Base-by-base conservation (phyloP, 2,888 invertebrate species). In the Serrognathus titanus region DNA sequence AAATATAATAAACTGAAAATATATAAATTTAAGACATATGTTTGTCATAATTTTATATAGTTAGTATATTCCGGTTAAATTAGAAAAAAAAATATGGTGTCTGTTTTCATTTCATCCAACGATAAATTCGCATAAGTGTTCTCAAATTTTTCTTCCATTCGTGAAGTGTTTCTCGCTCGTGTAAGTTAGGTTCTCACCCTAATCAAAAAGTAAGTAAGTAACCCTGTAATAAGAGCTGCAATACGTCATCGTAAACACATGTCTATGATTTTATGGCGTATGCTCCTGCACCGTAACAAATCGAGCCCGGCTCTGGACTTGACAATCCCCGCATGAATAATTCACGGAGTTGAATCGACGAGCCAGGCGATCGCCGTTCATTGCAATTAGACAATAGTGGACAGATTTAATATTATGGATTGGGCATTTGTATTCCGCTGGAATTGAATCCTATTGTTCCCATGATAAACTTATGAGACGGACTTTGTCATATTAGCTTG, bases 321-420 rank as follows among this genome's bases (percentile, higher is more conserved):
- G 66, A 68, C 67, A 66, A 69, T 66, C 66, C 60, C 65, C 63
- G 63, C 69, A 69, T 69, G 69, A 70, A 69, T 69, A 67, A 69
- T 70, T 69, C 69, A 69, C 67, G 63, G 62, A 60, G 63, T 56
- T 61, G 64, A 66, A 64, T 65, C 65, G 66, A 58, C 66, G 62
- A 65, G 67, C 69, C 68, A 65, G 68, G 68, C 70, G 71, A 71
- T 70, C 70, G 70, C 68, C 71, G 71, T 72, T 70, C 70, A 71
- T 72, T 66, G 73, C 73, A 73, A 74, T 74, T 74, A 74, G 73
- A 74, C 72, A 74, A 73, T 72, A 71, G 74, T 67, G 62, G 73
- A 73, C 72, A 71, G 71, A 73, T 74, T 72, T 73, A 73, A 74
- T 72, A 71, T 72, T 73, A 73, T 73, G 74, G 71, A 72, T 72